Evolutionary conservation across 2,797 vertebrate genomes (phyloP).

Genomic region (Malurus leucopterus): DNA sequence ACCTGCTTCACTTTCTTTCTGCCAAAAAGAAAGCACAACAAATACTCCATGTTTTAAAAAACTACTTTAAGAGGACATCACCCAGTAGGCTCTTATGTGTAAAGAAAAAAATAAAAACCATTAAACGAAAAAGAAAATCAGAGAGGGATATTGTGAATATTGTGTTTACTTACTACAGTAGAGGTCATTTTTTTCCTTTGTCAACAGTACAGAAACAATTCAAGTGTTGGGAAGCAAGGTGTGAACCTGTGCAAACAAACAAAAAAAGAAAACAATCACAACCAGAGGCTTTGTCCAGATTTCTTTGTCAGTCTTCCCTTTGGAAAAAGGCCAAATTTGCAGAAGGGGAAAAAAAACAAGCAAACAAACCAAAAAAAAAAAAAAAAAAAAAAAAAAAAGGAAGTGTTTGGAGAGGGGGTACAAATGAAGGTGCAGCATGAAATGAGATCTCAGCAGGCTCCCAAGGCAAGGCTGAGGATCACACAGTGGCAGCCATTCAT

Average conservation of each 20-base stretch:
- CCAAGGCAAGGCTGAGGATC: neutral
- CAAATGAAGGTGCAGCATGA: conserved; percentile 26
- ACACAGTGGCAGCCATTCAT: conserved; percentile 42
- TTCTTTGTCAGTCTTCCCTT: neutral
- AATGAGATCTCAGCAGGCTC: conserved; percentile 20
- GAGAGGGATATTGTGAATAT: neutral
- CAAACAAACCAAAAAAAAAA: fast-evolving
- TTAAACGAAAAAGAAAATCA: neutral
- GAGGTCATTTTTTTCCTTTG: conserved; percentile 58
- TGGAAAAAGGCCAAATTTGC: neutral
- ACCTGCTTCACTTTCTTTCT: neutral
- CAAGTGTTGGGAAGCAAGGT: conserved; percentile 21
- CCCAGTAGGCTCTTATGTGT: neutral
- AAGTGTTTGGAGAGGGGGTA: neutral
- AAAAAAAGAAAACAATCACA: neutral
- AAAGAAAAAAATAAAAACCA: neutral
- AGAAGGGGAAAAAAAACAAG: fast-evolving
- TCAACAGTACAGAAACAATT: conserved; percentile 33
- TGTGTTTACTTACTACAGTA: conserved; percentile 60
- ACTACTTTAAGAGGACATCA: neutral
- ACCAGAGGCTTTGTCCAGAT: neutral
- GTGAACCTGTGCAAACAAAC: neutral
- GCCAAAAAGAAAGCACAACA: neutral
- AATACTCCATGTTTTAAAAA: neutral
- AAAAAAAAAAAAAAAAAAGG: neutral